Conservation (phyloP, 2,797 vertebrate species). For the Gobionotothen gibberifrons region DNA sequence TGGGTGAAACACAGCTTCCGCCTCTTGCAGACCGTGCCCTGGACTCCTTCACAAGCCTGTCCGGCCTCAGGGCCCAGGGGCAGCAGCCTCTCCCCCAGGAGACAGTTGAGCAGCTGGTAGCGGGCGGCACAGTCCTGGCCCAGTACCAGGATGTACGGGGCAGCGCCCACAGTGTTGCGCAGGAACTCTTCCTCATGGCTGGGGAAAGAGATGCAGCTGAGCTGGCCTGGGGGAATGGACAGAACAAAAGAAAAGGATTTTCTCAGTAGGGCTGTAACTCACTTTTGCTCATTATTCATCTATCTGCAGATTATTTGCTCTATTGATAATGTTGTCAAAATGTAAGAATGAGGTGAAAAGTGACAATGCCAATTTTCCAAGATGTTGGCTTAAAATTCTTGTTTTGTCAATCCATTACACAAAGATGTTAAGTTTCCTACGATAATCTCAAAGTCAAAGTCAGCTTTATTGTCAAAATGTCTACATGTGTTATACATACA, state of each 20-base stretch:
- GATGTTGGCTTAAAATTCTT: too few species aligned
- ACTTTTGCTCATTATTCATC: too few species aligned
- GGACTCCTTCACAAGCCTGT: constrained; percentile 77
- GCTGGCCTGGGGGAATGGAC: constrained; percentile 79
- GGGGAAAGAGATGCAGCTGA: constrained; percentile 91
- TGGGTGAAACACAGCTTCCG: constrained; percentile 92
- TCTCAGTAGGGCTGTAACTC: not conserved
- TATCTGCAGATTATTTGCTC: too few species aligned
- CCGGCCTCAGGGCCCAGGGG: constrained; percentile 83
- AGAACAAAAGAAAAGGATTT: constrained; percentile 1
- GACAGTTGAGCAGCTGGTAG: constrained; percentile 91
- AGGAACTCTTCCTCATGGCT: constrained; percentile 93
- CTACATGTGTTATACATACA: too few species aligned
- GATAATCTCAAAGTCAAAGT: too few species aligned
- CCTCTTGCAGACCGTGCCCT: constrained; percentile 86
- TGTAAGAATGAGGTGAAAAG: too few species aligned
- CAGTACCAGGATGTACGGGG: constrained; percentile 91
- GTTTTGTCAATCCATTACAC: too few species aligned
- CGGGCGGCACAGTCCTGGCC: constrained; percentile 93
- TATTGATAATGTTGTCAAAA: too few species aligned
- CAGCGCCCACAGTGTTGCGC: constrained; percentile 84
- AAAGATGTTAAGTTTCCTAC: too few species aligned
- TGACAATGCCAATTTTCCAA: too few species aligned
- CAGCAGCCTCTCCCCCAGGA: constrained; percentile 91
- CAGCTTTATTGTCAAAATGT: too few species aligned